Evolutionary conservation across 92 coral and sea anemone genomes (phyloP).

Genomic region (Galaxea fascicularis): DNA sequence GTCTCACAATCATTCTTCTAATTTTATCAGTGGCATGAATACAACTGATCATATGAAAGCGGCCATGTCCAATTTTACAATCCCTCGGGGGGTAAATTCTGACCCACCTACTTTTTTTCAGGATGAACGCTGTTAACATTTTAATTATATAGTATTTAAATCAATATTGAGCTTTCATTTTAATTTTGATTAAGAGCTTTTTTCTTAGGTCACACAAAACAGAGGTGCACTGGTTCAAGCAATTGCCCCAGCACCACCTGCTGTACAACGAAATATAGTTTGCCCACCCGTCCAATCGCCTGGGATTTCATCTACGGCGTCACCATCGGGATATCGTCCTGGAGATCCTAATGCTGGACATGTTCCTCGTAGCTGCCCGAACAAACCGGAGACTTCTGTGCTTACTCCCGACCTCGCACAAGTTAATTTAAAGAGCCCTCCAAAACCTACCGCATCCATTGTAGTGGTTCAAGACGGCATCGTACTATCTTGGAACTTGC

Average conservation of each 20-base stretch:
- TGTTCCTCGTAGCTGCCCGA: background rate
- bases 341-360: background rate
- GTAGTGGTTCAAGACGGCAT: conserved; percentile 88
- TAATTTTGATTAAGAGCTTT: background rate
- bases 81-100: too few relatives aligned
- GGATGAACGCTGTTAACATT: too few relatives aligned
- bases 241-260: conserved; percentile 31
- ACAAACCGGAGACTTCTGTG: background rate
- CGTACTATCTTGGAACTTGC: conserved; percentile 95
- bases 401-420: background rate
- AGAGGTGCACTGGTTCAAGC: conserved; percentile 5
- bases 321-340: background rate
- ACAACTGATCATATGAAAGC: too few relatives aligned
- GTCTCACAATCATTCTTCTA: too few relatives aligned
- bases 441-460: conserved; percentile 92
- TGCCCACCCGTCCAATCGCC: conserved; percentile 39
- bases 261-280: background rate
- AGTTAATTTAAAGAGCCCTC: conserved; percentile 55
- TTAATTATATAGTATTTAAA: background rate
- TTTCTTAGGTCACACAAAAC: background rate
- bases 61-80: too few relatives aligned
- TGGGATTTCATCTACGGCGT: conserved; percentile 30
- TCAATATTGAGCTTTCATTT: too few relatives aligned
- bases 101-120: too few relatives aligned
- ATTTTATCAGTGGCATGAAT: too few relatives aligned